Percentiles rank a stretch among this genome's conserved stretches.
These are phyloP conservation scores for Corvus cornix DNA, from an alignment of 2,113 vertebrate species.

Conservation along the genomic window DNA sequence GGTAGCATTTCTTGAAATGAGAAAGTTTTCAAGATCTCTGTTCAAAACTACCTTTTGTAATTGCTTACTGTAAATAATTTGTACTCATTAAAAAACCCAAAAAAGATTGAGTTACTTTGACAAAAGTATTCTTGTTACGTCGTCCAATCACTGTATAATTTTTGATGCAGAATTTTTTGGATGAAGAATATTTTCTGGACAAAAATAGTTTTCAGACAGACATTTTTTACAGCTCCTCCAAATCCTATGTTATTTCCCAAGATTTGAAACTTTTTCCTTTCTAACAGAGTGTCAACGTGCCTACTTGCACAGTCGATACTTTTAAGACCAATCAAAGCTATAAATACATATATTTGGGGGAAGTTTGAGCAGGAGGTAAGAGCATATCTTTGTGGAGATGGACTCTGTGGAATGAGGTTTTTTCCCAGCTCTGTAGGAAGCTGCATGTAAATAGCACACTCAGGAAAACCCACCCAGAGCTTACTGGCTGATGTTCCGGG, in stretches of 20 bases:
- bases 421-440: background rate
- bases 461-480: background rate
- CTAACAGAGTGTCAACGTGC: background rate
- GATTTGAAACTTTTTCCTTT: background rate
- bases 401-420: background rate
- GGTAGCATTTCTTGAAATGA: background rate
- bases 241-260: background rate
- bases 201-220: background rate
- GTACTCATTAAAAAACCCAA: background rate
- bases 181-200: background rate
- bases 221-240: background rate
- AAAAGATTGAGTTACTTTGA: background rate
- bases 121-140: background rate
- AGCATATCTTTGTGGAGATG: background rate
- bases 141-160: background rate
- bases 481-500: accelerated
- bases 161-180: background rate
- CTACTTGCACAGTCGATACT: background rate
- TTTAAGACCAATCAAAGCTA: background rate
- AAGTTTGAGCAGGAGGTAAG: background rate
- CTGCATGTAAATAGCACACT: background rate
- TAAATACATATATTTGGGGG: background rate
- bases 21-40: background rate
- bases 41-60: background rate
- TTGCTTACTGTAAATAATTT: background rate